These are phyloP conservation scores for Trichomycterus rosablanca DNA, from an alignment of 2,113 vertebrate genomes.

Conservation along the genomic window DNA sequence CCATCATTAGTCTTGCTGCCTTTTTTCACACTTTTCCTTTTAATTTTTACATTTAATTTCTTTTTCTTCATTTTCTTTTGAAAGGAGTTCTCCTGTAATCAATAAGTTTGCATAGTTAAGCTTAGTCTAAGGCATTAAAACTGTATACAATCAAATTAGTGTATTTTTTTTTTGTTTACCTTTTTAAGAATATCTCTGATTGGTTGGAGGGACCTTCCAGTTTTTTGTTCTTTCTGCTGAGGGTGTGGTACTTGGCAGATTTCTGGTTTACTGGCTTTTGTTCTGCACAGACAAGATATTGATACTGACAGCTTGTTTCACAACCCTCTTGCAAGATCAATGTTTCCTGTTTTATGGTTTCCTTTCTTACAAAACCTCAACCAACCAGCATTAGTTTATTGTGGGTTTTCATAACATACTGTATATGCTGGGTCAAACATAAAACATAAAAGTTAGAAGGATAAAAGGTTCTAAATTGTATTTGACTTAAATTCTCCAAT, in stretches of 20 bases:
- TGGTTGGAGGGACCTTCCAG: slow-evolving; percentile 58
- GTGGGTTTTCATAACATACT: too few relatives aligned
- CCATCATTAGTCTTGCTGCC: slow-evolving; percentile 31
- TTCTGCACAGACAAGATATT: slow-evolving; percentile 48
- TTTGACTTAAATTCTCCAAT: too few relatives aligned
- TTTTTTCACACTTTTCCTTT: slow-evolving; percentile 26
- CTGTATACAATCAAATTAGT: not conserved
- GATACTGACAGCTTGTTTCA: not conserved
- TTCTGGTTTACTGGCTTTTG: slow-evolving; percentile 55
- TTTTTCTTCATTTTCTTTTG: slow-evolving; percentile 62
- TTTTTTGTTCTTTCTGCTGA: slow-evolving; percentile 47
- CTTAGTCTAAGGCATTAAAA: not conserved
- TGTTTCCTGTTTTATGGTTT: too few relatives aligned
- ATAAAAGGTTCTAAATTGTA: too few relatives aligned
- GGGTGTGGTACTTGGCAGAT: slow-evolving; percentile 44
- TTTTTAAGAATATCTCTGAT: slow-evolving; percentile 60
- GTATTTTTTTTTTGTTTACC: slow-evolving; percentile 61
- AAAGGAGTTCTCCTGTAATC: slow-evolving; percentile 60
- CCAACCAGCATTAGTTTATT: too few relatives aligned
- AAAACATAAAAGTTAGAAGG: too few relatives aligned
- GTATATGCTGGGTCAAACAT: too few relatives aligned
- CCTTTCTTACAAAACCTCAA: too few relatives aligned
- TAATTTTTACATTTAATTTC: slow-evolving; percentile 58
- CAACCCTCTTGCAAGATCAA: too few relatives aligned
- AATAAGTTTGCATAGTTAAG: not conserved